These are phyloP conservation scores for Diloba caeruleocephala DNA, from an alignment of 2,888 invertebrate species.

Conservation along the genomic window DNA sequence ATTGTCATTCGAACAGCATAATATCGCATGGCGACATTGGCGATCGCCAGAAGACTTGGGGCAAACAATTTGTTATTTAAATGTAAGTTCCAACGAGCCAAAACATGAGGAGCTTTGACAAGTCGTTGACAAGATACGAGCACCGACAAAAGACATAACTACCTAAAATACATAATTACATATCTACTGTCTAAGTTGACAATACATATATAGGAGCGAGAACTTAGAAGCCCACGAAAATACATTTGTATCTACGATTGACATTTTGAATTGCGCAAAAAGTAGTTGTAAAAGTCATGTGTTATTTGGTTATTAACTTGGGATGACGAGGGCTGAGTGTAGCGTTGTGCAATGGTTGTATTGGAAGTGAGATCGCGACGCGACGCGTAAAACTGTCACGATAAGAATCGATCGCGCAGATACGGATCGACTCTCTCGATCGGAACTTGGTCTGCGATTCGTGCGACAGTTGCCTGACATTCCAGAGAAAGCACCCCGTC, in stretches of 20 bases:
- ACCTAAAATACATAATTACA: conserved; percentile 37
- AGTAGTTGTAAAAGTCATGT: conserved; percentile 36
- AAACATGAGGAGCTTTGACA: conserved; percentile 65
- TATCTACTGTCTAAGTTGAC: conserved; percentile 30
- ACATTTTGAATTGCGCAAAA: conserved; percentile 39
- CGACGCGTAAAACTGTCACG: conserved; percentile 85
- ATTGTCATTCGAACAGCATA: conserved; percentile 52
- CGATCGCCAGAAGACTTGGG: conserved; percentile 54
- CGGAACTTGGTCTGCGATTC: conserved; percentile 63
- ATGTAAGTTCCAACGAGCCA: conserved; percentile 57
- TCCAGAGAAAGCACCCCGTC: conserved; percentile 70
- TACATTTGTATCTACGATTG: conserved; percentile 44
- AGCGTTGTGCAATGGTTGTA: conserved; percentile 60
- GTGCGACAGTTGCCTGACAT: conserved; percentile 73
- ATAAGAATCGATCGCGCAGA: conserved; percentile 82
- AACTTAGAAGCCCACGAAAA: conserved; percentile 26
- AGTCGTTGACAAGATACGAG: conserved; percentile 60
- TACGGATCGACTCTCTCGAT: conserved; percentile 75
- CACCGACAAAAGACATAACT: conserved; percentile 58
- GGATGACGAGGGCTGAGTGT: conserved; percentile 43
- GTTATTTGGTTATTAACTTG: conserved; percentile 40
- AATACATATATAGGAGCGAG: conserved; percentile 35
- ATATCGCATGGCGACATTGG: conserved; percentile 42
- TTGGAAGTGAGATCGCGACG: conserved; percentile 73
- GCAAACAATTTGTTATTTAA: conserved; percentile 69